Evolutionary conservation across 2,888 invertebrate genomes (phyloP).

Genomic region (Machimus atricapillus): DNA sequence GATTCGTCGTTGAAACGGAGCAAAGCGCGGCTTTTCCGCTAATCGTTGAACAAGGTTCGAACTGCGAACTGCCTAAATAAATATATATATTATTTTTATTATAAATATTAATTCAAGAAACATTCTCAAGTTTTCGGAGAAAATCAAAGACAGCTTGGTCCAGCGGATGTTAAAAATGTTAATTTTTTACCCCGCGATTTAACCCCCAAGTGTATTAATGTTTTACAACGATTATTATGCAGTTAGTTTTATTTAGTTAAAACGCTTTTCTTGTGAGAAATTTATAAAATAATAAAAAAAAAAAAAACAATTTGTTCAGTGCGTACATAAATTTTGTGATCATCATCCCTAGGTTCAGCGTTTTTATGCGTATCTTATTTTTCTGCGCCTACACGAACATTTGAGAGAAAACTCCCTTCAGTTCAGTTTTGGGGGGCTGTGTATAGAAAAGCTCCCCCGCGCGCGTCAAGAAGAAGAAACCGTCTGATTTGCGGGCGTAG

Average conservation of each 20-base stretch:
- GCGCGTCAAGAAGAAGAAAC: not conserved
- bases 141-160: not conserved
- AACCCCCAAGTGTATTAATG: not conserved
- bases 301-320: not conserved
- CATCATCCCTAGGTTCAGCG: not conserved
- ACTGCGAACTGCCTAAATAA: not conserved
- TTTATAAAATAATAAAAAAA: not conserved
- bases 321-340: not conserved
- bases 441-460: not conserved
- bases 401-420: not conserved
- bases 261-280: not conserved
- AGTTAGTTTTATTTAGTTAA: not conserved
- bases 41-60: not conserved
- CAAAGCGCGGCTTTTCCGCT: not conserved
- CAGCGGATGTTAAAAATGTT: not conserved
- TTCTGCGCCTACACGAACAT: not conserved
- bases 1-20: conserved; percentile 19
- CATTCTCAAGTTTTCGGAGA: not conserved
- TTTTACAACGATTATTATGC: not conserved
- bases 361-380: not conserved
- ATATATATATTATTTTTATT: not conserved
- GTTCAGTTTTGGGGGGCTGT: not conserved
- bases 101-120: not conserved
- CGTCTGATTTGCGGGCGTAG: conserved; percentile 5
- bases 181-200: not conserved